Percentiles rank a stretch among this genome's conserved stretches.
Conservation (phyloP, 1,140 invertebrate species). For the Apis dorsata region DNA sequence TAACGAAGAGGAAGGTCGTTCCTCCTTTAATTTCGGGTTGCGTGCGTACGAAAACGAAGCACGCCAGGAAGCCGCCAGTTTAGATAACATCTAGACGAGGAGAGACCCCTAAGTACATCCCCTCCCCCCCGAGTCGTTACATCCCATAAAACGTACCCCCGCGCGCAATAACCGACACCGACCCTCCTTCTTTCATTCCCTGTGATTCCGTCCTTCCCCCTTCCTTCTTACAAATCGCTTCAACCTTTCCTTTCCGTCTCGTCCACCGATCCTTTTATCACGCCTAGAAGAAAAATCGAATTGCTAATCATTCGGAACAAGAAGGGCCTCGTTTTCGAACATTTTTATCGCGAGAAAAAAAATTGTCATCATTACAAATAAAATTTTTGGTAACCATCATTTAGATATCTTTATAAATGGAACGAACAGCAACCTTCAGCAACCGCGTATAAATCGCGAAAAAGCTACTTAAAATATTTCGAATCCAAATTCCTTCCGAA, state of each 20-base stretch:
- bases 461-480: no score
- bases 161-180: constrained; percentile 73
- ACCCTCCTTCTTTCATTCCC: constrained; percentile 61
- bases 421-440: no score
- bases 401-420: no score
- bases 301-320: no score
- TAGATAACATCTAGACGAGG: constrained; percentile 75
- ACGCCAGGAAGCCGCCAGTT: constrained; percentile 76
- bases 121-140: constrained; percentile 70
- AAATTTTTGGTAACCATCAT: no score
- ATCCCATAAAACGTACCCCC: constrained; percentile 75
- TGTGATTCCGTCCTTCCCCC: constrained; percentile 53
- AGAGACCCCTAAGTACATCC: constrained; percentile 65
- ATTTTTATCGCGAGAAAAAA: no score
- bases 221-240: neutral
- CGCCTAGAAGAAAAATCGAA: no score
- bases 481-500: no score
- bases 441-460: no score
- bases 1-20: constrained; percentile 11
- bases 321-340: no score
- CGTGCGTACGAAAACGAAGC: constrained; percentile 61
- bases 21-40: constrained; percentile 63
- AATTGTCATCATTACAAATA: no score
- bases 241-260: neutral
- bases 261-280: neutral